Evolutionary conservation across 1,140 invertebrate genomes (phyloP), one percentile per base, ranked within the genome.

Genomic region (Drosophila murphyi): DNA sequence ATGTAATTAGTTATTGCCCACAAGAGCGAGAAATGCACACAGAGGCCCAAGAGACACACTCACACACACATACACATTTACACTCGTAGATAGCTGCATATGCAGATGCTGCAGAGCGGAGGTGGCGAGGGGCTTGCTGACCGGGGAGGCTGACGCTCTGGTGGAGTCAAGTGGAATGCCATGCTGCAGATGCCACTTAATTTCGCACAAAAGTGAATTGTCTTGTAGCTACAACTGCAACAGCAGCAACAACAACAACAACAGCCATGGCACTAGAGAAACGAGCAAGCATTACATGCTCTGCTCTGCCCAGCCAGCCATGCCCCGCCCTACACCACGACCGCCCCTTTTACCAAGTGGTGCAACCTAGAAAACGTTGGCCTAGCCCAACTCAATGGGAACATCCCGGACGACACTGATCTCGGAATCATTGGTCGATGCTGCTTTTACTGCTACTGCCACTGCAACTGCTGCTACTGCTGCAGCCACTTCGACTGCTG

Each of bases 1-100:
- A 92, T 92, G 91, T 92, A 92, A 92, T 92, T 92, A 92, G 90
- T 92, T 92, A 90, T 92, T 91, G 81, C 81, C 80, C 79, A 78
- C 83, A 88, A 88, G 83, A 90, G 81, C 86, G 86, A 86, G 81
- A 80, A 76, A 73, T 74, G 69, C 52, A 73, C 71, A 76, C 62
- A 73, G 34, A 69, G 34, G 67, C 76, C 75, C 73, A 80, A 83
- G 80, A 82, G 78, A 72, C 47, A 70, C 67, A 72, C 50, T 69
- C 52, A 72, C 32, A 69, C 28, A 76, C 37, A 31, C 34, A 62
- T 4, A 55, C 41, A 55, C 41, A 61, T 32, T 60, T 35, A 57
- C 43, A 72, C 28, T 28, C 6, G 55, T n/a, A 65, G 2, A 35
- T 41, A 52, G 71, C 60, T 72, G 48, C 70, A 56, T 39, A 59